Base-by-base conservation (phyloP, 2,888 invertebrate species). In the Scaptomyza flava region DNA sequence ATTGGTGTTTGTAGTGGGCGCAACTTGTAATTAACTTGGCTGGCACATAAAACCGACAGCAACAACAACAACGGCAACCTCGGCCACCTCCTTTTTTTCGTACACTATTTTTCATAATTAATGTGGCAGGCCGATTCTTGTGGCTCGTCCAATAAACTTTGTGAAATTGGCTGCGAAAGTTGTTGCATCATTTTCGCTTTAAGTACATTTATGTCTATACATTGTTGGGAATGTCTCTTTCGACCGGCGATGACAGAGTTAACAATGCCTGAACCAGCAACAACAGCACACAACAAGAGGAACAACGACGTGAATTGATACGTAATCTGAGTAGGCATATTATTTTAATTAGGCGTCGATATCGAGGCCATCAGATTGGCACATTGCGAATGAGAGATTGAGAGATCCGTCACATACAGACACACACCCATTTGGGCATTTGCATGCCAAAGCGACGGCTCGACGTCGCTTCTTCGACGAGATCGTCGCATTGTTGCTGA, bases 321-420 rank as follows among this genome's bases (percentile, higher is more conserved):
- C 69, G 81, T 81, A 79, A 80, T 68, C 77, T 71, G 81, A 87
- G 76, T 76, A 86, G 89, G 87, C 89, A 83, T 87, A 87, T 88
- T 88, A 87, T 84, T 85, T 85, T 88, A 85, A 85, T 85, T 85
- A 87, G 81, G 87, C 79, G 79, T 64, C 74, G 77, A 56, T 86
- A 87, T 83, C 89, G 74, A 77, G 77, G 79, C 87, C 83, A 70
- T 73, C 77, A 74, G 79, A 83, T 86, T 86, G 83, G 63, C 75
- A 77, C 74, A 79, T 79, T 71, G 68, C 87, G 84, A 82, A 77
- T 79, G 81, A 76, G 68, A 74, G 79, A 81, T 78, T 79, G 87
- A 70, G 65, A 68, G 65, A 72, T 77, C 62, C 62, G 66, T 68
- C 75, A 67, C 82, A 79, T 62, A 72, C 66, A 77, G 54, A 45